Evolutionary conservation across 2,888 invertebrate genomes (phyloP).

Genomic region (Heptascelio sp.): DNA sequence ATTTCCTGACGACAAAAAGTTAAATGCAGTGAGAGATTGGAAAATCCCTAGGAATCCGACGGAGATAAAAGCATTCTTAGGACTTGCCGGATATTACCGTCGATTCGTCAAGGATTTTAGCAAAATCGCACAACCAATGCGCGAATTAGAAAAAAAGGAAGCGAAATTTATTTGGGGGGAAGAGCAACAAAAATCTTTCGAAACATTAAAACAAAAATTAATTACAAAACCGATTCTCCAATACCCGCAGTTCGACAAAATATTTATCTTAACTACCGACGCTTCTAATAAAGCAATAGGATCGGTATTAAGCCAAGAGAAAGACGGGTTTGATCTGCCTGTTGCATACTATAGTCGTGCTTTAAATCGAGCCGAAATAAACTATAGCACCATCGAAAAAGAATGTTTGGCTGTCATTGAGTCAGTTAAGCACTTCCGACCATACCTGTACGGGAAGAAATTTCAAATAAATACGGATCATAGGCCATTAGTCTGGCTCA

Average conservation of each 20-base stretch:
- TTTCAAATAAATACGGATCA: not conserved
- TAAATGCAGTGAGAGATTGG: not conserved
- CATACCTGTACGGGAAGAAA: not conserved
- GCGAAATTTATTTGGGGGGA: not conserved
- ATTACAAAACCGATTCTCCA: slow-evolving; percentile 36
- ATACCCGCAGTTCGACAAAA: slow-evolving; percentile 49
- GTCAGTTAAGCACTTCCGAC: not conserved
- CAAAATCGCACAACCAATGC: slow-evolving; percentile 14
- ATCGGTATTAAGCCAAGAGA: slow-evolving; percentile 56
- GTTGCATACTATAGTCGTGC: slow-evolving; percentile 53
- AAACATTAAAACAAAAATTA: not conserved
- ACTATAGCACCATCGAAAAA: slow-evolving; percentile 65
- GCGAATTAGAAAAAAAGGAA: not conserved
- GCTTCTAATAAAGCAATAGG: slow-evolving; percentile 60
- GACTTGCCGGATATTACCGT: slow-evolving; percentile 22
- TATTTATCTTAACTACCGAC: slow-evolving; percentile 62
- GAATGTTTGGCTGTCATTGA: slow-evolving; percentile 28
- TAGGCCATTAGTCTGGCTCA: not conserved
- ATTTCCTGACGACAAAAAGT: slow-evolving; percentile 17
- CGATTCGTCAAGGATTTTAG: slow-evolving; percentile 22
- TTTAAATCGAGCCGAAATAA: slow-evolving; percentile 48
- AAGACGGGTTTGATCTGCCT: slow-evolving; percentile 44
- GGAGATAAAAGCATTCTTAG: slow-evolving; percentile 24
- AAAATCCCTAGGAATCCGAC: not conserved
- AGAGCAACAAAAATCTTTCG: not conserved